Evolutionary conservation across 2,113 vertebrate genomes (phyloP), one percentile per base, ranked within the genome.

Genomic region (Albula goreensis): DNA sequence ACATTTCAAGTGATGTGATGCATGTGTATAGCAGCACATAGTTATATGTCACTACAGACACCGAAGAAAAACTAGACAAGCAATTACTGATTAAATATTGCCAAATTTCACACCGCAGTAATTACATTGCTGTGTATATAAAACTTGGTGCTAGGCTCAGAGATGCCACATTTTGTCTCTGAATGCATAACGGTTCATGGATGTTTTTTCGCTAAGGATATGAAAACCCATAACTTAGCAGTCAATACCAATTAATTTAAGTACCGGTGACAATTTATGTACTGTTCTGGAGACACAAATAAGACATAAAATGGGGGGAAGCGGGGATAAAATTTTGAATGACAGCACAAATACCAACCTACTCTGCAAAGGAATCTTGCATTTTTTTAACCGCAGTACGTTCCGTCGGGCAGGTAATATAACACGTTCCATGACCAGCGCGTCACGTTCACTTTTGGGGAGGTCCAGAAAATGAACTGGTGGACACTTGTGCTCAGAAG

Each of bases 401-500:
- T 60, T 83, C 56, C 63, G 48, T 80, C 57, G 11, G 0, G 25
- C 51, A n/a, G 50, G 60, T 83, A 80, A 80, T 49, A 70, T 80
- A 49, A 51, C 48, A 51, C 53, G 48, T 60, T 83, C 53, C 10
- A 15, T 15, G 60, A 52, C 56, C 15, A 41, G 53, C 48, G 50
- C 15, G 31, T 74, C 83, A 83, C 79, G 5, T 22, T 83, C 4
- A 15, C 15, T n/a, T 41, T 15, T 51, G 49, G 78, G 48, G 52
- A 89, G 84, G 83, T 50, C 87, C 86, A 74, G 90, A 78, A 83
- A 41, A 88, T 84, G 77, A 56, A 50, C 83, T 50, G 80, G 50
- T 82, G 85, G 81, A 90, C 86, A 89, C 87, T 78, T 89, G 8
- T 19, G 56, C 81, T 41, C 63, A 83, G 49, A 88, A 86, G 31